Conservation (phyloP, 2,113 vertebrate genomes). For the Psophia crepitans region DNA sequence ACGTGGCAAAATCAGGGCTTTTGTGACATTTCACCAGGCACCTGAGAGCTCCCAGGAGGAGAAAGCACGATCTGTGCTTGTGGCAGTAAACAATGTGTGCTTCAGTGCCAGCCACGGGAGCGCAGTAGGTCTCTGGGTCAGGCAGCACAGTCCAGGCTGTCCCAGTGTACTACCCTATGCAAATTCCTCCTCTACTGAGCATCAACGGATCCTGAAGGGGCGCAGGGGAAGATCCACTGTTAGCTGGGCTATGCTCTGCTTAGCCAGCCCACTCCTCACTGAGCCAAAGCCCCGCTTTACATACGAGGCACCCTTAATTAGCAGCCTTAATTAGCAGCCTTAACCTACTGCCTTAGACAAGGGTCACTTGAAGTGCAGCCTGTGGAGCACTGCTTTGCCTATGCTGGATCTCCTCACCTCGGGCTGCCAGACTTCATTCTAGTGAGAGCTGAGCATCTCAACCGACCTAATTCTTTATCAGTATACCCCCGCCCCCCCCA, state of each 20-base stretch:
- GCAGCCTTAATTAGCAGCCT: not conserved
- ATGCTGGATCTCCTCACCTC: not conserved
- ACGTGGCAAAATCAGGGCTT: not conserved
- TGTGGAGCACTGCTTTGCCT: not conserved
- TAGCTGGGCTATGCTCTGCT: not conserved
- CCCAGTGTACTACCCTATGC: too few species aligned
- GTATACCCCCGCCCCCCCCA: not conserved
- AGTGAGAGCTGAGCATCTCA: not conserved
- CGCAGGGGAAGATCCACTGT: not conserved
- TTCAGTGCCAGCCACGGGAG: not conserved
- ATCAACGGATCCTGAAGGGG: not conserved
- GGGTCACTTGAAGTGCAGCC: not conserved
- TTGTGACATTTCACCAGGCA: not conserved
- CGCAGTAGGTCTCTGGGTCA: not conserved
- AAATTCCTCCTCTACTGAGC: not conserved
- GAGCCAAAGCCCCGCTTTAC: not conserved
- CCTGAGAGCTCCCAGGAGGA: not conserved
- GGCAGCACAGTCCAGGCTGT: not conserved
- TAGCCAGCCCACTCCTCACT: not conserved
- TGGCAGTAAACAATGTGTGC: not conserved
- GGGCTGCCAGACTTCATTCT: not conserved
- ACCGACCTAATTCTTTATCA: not conserved
- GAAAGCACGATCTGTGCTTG: not conserved
- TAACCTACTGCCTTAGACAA: not conserved
- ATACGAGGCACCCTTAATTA: not conserved